Base-by-base conservation (phyloP, 2,888 invertebrate species). In the Schizaphis graminum region DNA sequence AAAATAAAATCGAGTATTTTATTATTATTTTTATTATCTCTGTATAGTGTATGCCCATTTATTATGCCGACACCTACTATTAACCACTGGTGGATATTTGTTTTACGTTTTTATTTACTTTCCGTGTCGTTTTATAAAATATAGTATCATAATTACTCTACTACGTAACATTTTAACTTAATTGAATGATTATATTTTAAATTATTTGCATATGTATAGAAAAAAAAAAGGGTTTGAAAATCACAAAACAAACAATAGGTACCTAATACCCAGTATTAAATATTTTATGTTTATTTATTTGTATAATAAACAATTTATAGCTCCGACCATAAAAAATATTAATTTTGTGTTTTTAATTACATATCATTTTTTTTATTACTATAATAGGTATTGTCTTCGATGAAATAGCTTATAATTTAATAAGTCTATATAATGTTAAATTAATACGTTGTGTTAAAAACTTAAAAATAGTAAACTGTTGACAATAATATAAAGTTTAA, bases 41-140 rank as follows among this genome's bases (percentile, higher is more conserved):
- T 77, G 2, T 35, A 35, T 35, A 47, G 44, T 47, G 44, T 47
- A 8, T 47, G 44, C n/a, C 16, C 28, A 86, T 86, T 47, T 86
- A 49, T 86, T 86, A 44, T 86, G 47, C 86, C 47, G 28, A 86
- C 86, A n/a, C 47, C 47, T 47, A 49, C 35, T 35, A 77, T 77
- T 35, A 77, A 77, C 77, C 77, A 77, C 35, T 7, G 35, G 77
- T 77, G 35, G 77, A 77, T 44, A 13, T 86, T 86, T 88, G 35
- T 88, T 88, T 88, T 88, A 35, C 53, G 53, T 88, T 56, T 56
- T 88, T 56, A 88, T 88, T 88, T 88, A 49, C n/a, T 53, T 53
- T 35, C 21, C 53, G 21, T n/a, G 53, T 24, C 35, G 24, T 88
- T 53, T 56, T 41, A 53, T 35, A 28, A 35, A 35, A 35, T 53